These are phyloP conservation scores for Ormyrus thymus DNA, from an alignment of 2,888 invertebrate species.

Conservation along the genomic window DNA sequence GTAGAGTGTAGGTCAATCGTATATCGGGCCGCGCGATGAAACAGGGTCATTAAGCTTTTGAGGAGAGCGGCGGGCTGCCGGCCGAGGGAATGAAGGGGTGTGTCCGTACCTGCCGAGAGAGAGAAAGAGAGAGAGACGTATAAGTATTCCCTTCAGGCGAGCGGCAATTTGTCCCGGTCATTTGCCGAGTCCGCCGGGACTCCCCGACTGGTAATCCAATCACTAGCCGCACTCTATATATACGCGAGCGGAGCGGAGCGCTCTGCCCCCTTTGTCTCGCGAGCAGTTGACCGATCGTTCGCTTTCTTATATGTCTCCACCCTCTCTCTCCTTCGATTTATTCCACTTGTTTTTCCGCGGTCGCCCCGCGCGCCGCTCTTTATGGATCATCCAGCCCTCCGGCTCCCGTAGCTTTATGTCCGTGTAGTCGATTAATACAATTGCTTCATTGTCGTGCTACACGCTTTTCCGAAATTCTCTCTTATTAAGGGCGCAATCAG, in stretches of 20 bases:
- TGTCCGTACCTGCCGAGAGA: slow-evolving; percentile 44
- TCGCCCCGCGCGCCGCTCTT: not conserved
- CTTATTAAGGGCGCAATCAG: not conserved
- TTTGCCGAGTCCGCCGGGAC: slow-evolving; percentile 75
- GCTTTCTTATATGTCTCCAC: not conserved
- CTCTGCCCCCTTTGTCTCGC: slow-evolving; percentile 13
- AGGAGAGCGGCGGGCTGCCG: not conserved
- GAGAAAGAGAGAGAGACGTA: slow-evolving; percentile 61
- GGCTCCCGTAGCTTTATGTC: too few relatives aligned
- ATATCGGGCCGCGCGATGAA: slow-evolving; percentile 7
- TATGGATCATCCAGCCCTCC: too few relatives aligned
- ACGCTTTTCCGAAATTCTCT: too few relatives aligned
- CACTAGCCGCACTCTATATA: slow-evolving; percentile 69
- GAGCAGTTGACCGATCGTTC: too few relatives aligned
- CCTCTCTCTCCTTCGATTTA: not conserved
- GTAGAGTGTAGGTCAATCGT: slow-evolving; percentile 12
- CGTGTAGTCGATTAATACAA: too few relatives aligned
- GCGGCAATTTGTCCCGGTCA: slow-evolving; percentile 76
- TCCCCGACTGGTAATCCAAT: slow-evolving; percentile 74
- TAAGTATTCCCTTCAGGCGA: slow-evolving; percentile 75
- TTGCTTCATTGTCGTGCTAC: too few relatives aligned
- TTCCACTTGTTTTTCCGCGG: slow-evolving; percentile 19
- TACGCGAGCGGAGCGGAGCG: too few relatives aligned
- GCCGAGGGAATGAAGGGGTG: slow-evolving; percentile 45
- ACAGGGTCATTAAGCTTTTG: slow-evolving; percentile 52